Conservation (phyloP, 2,113 vertebrate species). For the Oenanthe melanoleuca region DNA sequence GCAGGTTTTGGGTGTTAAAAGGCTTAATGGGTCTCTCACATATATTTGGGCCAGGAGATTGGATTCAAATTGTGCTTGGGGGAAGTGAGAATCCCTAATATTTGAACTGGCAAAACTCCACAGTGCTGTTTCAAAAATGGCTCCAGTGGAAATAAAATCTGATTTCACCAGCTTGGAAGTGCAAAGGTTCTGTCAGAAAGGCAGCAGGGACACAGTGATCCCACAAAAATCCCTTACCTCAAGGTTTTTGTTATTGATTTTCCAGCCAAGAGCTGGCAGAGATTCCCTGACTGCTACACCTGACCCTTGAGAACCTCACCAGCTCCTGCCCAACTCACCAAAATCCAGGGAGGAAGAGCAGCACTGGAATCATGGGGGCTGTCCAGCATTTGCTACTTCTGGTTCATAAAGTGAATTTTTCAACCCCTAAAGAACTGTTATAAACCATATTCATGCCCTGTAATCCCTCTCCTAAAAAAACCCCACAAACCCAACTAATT, state of each 20-base stretch:
- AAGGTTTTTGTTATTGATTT: not conserved
- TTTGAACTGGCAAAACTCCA: slow-evolving; percentile 40
- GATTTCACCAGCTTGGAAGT: not conserved
- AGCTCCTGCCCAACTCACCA: not conserved
- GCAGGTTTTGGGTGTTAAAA: slow-evolving; percentile 59
- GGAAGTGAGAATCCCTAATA: slow-evolving; percentile 19
- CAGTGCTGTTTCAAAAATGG: not conserved
- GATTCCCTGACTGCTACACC: too few relatives aligned
- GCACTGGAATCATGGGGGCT: not conserved
- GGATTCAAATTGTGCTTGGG: not conserved
- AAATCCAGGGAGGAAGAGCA: not conserved
- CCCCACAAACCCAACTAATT: not conserved
- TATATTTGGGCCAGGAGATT: not conserved
- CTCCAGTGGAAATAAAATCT: not conserved
- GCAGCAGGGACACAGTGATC: not conserved
- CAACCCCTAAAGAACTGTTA: not conserved
- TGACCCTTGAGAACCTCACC: not conserved
- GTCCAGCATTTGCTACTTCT: not conserved
- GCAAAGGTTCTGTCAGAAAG: not conserved
- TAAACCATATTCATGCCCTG: not conserved
- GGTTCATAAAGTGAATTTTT: not conserved
- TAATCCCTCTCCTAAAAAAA: not conserved
- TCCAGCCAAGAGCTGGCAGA: not conserved
- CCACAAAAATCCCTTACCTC: not conserved
- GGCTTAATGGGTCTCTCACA: slow-evolving; percentile 26